Evolutionary conservation across 2,888 invertebrate genomes (phyloP).

Genomic region (Slavum lentiscoides): DNA sequence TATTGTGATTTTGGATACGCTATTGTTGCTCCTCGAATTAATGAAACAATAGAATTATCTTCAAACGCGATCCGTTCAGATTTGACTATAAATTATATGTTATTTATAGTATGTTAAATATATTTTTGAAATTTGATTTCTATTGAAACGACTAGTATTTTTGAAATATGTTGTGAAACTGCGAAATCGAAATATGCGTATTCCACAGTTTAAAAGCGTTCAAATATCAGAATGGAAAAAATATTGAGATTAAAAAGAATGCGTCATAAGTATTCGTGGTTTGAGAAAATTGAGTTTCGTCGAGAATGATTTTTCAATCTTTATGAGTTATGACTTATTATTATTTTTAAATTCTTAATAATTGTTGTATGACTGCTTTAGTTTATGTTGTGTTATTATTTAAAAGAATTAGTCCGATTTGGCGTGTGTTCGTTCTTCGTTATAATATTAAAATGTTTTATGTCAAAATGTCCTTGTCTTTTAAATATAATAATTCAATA

Average conservation of each 20-base stretch:
- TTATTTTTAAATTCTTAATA: not conserved
- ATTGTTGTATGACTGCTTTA: not conserved
- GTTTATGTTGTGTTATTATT: too few relatives aligned
- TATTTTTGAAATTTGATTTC: not conserved
- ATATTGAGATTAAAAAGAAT: not conserved
- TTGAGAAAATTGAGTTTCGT: not conserved
- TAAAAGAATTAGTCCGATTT: too few relatives aligned
- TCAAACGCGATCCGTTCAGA: not conserved
- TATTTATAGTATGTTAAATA: not conserved
- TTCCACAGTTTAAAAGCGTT: too few relatives aligned
- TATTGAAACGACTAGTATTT: not conserved
- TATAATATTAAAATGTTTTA: too few relatives aligned
- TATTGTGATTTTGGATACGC: constrained; percentile 26
- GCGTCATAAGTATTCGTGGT: too few relatives aligned
- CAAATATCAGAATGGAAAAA: too few relatives aligned
- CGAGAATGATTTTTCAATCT: not conserved
- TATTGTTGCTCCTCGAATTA: not conserved
- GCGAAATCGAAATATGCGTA: too few relatives aligned
- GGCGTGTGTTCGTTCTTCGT: too few relatives aligned
- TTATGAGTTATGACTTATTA: not conserved
- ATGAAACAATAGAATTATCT: not conserved
- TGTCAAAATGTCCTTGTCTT: too few relatives aligned
- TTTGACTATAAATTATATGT: not conserved
- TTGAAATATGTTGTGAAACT: too few relatives aligned
- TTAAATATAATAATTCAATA: too few relatives aligned